Base-by-base conservation (phyloP, 2,888 invertebrate genomes). In the Andrena dorsata region DNA sequence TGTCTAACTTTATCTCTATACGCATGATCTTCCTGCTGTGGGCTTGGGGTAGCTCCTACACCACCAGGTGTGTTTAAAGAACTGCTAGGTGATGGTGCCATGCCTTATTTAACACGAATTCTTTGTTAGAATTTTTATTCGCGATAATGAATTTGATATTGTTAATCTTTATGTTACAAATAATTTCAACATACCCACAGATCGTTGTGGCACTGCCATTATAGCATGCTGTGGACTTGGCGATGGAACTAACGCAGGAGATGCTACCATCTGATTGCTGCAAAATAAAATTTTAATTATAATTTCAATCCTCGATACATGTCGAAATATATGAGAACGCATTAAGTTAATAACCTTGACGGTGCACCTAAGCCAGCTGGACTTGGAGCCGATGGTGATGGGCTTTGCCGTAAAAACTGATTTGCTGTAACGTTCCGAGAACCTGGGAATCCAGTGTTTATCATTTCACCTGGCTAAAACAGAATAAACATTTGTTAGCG, bases 1-100 rank as follows among this genome's bases (percentile, higher is more conserved):
- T 98, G 98, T 41, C 98, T 96, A 80, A 98, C 97, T 94, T 99
- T 99, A 92, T 99, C 99, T 72, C 98, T 94, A 93, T 99, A 99
- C 0, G 97, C 97, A 74, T 97, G 97, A 90, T 99, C 98, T 89
- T 99, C 98, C 84, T 96, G 95, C 86, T 96, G 95, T 0, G 96
- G 96, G 91, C 96, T 96, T 72, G 95, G 95, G 0, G 95, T 95
- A 20, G 96, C 91, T 10, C 92, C 93, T n/a, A 95, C 92, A 53
- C 94, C 94, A 41, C 94, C 95, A 0, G 98, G 98, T 0, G 98
- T 98, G 93, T 98, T 98, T 23, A 98, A 94, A 0, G 97, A 97
- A 41, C 97, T 96, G 51, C 97, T 97, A 0, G 98, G 98, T n/a
- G 98, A 98, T 10, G 97, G 96, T 2, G 96, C 96, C 95, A 96